Conservation (phyloP, 2,113 vertebrate species). For the Myrmophylax atrothorax region DNA sequence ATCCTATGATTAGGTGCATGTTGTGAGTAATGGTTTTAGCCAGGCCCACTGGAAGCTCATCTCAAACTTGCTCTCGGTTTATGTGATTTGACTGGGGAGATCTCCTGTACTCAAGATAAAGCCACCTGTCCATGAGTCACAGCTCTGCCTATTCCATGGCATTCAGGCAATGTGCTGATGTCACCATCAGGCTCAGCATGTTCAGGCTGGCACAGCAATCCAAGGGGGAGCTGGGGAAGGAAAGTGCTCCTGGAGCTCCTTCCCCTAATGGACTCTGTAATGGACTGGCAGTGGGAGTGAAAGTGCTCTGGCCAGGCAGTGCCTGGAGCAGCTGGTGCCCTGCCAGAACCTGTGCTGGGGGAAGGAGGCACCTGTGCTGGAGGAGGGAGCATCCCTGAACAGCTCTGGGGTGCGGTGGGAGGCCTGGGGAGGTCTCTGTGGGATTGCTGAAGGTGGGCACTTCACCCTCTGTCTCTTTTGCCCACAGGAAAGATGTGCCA, state of each 20-base stretch:
- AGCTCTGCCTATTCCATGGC: not conserved
- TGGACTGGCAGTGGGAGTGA: not conserved
- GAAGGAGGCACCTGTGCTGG: not conserved
- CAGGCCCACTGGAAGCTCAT: not conserved
- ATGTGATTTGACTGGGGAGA: not conserved
- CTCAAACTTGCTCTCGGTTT: not conserved
- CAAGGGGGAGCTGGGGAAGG: not conserved
- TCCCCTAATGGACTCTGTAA: not conserved
- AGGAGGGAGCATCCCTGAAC: not conserved
- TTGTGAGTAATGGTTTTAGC: not conserved
- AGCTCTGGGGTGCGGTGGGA: not conserved
- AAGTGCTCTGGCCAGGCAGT: not conserved
- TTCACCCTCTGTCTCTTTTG: not conserved
- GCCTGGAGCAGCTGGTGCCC: not conserved
- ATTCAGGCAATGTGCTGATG: not conserved
- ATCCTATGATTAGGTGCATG: not conserved
- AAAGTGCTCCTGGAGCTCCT: not conserved
- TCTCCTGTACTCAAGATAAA: not conserved
- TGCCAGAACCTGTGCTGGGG: not conserved
- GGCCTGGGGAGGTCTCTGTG: not conserved
- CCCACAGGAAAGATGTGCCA: rapidly evolving
- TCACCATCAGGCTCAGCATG: rapidly evolving
- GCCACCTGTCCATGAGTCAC: not conserved
- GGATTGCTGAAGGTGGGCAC: not conserved
- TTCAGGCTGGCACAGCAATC: not conserved